These are phyloP conservation scores for Cyclina sinensis DNA, from an alignment of 1,140 invertebrate species.

Conservation along the genomic window DNA sequence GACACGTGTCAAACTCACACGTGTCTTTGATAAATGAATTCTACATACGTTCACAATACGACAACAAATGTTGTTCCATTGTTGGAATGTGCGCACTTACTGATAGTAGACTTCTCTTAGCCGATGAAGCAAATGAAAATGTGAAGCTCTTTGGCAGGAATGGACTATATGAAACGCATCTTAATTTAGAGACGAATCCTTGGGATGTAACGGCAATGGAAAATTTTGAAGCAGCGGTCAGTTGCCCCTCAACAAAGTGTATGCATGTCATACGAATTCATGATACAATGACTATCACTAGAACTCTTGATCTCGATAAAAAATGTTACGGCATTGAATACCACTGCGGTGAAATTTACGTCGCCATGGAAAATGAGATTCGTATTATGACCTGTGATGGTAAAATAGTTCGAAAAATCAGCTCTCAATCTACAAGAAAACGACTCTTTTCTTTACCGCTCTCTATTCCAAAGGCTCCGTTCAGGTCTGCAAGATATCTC, in stretches of 20 bases:
- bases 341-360: conserved; percentile 1
- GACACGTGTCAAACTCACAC: conserved; percentile 33
- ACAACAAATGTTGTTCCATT: conserved; percentile 39
- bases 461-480: conserved; percentile 9
- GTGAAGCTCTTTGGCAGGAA: conserved; percentile 44
- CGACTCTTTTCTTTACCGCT: conserved; percentile 42
- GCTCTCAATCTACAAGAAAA: neutral
- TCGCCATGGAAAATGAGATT: conserved; percentile 47
- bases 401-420: conserved; percentile 18
- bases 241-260: conserved; percentile 4
- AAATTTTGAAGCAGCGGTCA: conserved; percentile 40
- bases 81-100: neutral
- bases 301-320: conserved; percentile 38
- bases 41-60: conserved; percentile 41
- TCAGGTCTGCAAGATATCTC: conserved; percentile 16
- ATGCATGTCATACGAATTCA: conserved; percentile 15
- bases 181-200: conserved; percentile 18
- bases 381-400: conserved; percentile 34
- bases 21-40: neutral
- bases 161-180: neutral
- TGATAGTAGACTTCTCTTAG: conserved; percentile 25
- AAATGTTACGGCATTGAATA: conserved; percentile 30
- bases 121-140: conserved; percentile 35
- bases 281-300: conserved; percentile 6
- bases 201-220: conserved; percentile 57